Percentiles rank a stretch among this genome's conserved stretches.
These are phyloP conservation scores for Pogonomyrmex californicus DNA, from an alignment of 1,140 invertebrate genomes.

Conservation along the genomic window DNA sequence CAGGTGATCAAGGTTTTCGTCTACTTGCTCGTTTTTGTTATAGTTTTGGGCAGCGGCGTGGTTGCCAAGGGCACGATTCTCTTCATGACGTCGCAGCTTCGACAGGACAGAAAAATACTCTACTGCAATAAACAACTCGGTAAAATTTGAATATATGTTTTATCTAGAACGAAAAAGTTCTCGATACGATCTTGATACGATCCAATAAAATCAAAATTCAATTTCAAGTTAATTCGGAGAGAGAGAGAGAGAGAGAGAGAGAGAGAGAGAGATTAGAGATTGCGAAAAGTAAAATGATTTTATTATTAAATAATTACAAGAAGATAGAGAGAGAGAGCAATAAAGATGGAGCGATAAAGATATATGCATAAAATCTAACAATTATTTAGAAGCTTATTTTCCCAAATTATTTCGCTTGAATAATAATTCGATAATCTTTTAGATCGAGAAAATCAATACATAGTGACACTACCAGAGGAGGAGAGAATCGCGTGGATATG, in stretches of 20 bases:
- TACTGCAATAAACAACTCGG: conserved; percentile 95
- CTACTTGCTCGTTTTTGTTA: conserved; percentile 94
- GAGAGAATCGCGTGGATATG: conserved; percentile 97
- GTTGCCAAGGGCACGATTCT: conserved; percentile 95
- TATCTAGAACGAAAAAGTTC: not conserved
- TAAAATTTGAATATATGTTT: conserved; percentile 84
- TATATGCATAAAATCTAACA: not conserved
- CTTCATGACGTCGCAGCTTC: conserved; percentile 96
- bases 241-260: too few relatives aligned
- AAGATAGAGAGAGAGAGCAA: not conserved
- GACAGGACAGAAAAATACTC: conserved; percentile 90
- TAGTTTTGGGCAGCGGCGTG: conserved; percentile 94
- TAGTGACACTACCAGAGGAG: conserved; percentile 92
- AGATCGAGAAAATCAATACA: conserved; percentile 94
- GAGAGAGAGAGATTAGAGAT: not conserved
- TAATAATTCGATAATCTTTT: conserved; percentile 66
- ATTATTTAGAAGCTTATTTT: not conserved
- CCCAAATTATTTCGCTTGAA: not conserved
- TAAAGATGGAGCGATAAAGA: not conserved
- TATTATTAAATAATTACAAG: not conserved
- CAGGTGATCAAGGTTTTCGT: conserved; percentile 95
- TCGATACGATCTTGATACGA: not conserved
- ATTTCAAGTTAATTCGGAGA: not conserved
- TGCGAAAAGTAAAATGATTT: not conserved
- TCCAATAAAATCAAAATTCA: not conserved